Base-by-base conservation (phyloP, 2,113 vertebrate species). In the Hipposideros armiger region DNA sequence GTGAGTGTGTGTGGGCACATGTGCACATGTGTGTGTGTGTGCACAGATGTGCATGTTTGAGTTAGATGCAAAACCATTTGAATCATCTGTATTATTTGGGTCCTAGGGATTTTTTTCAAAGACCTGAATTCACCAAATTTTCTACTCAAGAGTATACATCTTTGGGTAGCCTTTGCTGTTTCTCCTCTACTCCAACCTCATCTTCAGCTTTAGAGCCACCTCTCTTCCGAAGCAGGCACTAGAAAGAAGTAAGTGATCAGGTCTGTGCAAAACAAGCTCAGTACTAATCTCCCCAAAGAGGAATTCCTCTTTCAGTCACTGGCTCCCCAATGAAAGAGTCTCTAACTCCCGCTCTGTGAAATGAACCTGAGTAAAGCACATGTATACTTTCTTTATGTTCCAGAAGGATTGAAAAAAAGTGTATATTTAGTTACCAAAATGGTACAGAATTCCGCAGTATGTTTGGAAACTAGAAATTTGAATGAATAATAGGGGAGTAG, bases 401-500 rank as follows among this genome's bases (percentile, higher is more conserved):
- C 24, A 32, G 74, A 88, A 72, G n/a, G 45, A n/a, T 64, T 85
- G 60, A 15, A 17, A 28, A 36, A 95, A 56, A 64, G 14, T 50
- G 52, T 50, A 11, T 28, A 64, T 86, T 77, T 95, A 32, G 36
- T 78, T 62, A 22, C 14, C 78, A 78, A 15, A 91, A 83, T 42
- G 16, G 36, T 26, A 13, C 56, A 54, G 52, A 89, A 77, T 88
- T 77, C 47, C 14, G 42, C 62, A 76, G 5, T 73, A 30, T 92
- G 42, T 74, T 88, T 92, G 73, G n/a, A 90, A 93, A 83, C 69
- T 83, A 84, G 86, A 78, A 66, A 72, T 87, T 74, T 80, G 52
- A 47, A 56, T 69, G 54, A 47, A 76, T 92, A 40, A 56, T 82
- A 85, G 15, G 1, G 45, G 45, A 72, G n/a, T 72, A 90, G 22